These are phyloP conservation scores for Sakesphorus luctuosus DNA, from an alignment of 2,113 vertebrate species.

Conservation along the genomic window DNA sequence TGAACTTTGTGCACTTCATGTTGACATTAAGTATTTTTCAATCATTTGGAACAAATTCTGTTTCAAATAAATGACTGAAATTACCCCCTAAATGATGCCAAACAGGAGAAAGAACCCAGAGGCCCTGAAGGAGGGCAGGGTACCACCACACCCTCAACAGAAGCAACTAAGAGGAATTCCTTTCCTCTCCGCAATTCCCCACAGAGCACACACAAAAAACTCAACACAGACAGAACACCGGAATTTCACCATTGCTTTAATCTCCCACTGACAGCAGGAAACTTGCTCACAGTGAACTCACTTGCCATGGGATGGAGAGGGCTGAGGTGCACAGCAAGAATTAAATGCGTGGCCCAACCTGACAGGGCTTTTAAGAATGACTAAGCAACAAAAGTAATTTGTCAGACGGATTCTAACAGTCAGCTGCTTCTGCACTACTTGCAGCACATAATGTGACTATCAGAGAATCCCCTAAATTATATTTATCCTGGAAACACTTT, in stretches of 20 bases:
- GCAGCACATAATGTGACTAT: rapidly evolving
- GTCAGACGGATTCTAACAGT: not conserved
- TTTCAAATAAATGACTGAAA: not conserved
- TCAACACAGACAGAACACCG: not conserved
- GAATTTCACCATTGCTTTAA: not conserved
- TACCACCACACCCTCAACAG: not conserved
- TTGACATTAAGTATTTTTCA: not conserved
- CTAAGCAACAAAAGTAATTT: not conserved
- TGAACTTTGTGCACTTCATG: not conserved
- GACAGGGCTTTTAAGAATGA: not conserved
- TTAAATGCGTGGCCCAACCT: not conserved
- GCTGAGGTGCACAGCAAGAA: not conserved
- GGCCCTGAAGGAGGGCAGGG: not conserved
- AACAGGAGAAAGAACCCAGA: not conserved
- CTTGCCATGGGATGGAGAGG: not conserved
- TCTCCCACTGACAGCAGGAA: not conserved
- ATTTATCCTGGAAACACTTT: not conserved
- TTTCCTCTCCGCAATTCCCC: not conserved
- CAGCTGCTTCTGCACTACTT: not conserved
- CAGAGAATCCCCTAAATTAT: not conserved
- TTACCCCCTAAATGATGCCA: not conserved
- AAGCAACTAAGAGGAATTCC: not conserved
- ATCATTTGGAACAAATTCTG: not conserved
- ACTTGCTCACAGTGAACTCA: not conserved
- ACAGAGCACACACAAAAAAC: not conserved